A percentile compares a stretch with the other conserved stretches of the same genome.
Conservation (phyloP, 2,113 vertebrate genomes). For the Cottus gobio region DNA sequence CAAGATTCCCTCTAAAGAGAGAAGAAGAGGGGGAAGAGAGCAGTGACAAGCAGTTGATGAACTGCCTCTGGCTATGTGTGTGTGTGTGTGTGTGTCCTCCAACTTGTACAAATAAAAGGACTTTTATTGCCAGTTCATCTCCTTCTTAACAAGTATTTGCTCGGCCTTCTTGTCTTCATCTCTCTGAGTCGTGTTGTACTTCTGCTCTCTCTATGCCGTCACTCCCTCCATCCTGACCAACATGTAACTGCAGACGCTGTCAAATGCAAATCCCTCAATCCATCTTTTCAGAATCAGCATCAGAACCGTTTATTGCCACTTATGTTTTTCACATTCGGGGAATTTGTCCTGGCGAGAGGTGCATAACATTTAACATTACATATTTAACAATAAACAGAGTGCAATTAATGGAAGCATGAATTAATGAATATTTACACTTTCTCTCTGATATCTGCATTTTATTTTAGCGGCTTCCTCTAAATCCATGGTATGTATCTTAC, state of each 20-base stretch:
- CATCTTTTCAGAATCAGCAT: too few species aligned
- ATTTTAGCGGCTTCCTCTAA: constrained; percentile 7
- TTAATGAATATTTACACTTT: too few species aligned
- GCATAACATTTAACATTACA: too few species aligned
- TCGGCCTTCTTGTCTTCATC: constrained; percentile 37
- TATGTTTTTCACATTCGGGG: too few species aligned
- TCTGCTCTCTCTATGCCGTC: constrained; percentile 5
- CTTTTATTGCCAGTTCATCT: constrained; percentile 42
- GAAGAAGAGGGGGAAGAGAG: constrained; percentile 6
- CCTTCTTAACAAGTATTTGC: constrained; percentile 7
- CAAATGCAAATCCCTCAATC: constrained; percentile 52
- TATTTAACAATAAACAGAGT: too few species aligned
- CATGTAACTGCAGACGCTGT: constrained; percentile 55
- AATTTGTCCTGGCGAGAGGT: too few species aligned
- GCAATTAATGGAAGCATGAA: too few species aligned
- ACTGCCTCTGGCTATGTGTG: constrained; percentile 63
- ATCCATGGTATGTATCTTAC: constrained; percentile 29
- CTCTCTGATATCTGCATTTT: constrained; percentile 19
- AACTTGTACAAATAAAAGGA: constrained; percentile 64
- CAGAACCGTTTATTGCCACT: too few species aligned
- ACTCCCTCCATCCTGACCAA: constrained; percentile 20
- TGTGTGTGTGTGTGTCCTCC: constrained; percentile 39
- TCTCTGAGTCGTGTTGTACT: constrained; percentile 31
- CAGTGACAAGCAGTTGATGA: constrained; percentile 70
- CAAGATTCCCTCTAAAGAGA: constrained; percentile 46